Percentiles rank a stretch among this genome's conserved stretches.
These are phyloP conservation scores for Acrobasis repandana DNA, from an alignment of 2,888 invertebrate genomes.

Conservation along the genomic window DNA sequence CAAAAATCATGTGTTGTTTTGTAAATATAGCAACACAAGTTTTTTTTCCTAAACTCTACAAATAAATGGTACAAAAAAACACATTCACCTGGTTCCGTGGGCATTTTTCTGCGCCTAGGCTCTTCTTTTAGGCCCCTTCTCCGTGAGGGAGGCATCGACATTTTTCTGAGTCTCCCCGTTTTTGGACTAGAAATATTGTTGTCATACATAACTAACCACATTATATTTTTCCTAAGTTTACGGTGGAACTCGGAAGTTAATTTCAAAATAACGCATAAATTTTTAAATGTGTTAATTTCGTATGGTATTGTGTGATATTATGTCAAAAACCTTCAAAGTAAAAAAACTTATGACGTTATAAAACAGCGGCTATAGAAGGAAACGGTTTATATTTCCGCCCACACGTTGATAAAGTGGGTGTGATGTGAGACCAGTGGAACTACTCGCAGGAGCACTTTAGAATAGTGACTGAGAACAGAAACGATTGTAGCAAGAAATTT, in stretches of 20 bases:
- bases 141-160: no score
- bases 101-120: no score
- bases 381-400: constrained; percentile 15
- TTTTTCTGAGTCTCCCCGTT: no score
- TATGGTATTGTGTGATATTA: not conserved
- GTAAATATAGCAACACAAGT: no score
- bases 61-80: no score
- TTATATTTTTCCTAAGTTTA: not conserved
- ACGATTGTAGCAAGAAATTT: not conserved
- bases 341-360: constrained; percentile 2
- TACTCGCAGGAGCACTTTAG: not conserved
- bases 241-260: not conserved
- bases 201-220: no score
- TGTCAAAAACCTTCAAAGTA: constrained; percentile 3
- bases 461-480: not conserved
- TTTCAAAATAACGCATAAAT: not conserved
- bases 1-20: no score
- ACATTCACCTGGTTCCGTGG: no score
- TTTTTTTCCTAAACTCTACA: no score
- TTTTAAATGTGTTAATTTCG: not conserved
- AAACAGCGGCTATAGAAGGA: constrained; percentile 1
- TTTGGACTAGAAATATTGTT: no score
- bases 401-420: constrained; percentile 6
- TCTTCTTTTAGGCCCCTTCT: no score
- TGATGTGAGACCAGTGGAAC: not conserved